Base-by-base conservation (phyloP, 2,113 vertebrate species). In the Ia io region DNA sequence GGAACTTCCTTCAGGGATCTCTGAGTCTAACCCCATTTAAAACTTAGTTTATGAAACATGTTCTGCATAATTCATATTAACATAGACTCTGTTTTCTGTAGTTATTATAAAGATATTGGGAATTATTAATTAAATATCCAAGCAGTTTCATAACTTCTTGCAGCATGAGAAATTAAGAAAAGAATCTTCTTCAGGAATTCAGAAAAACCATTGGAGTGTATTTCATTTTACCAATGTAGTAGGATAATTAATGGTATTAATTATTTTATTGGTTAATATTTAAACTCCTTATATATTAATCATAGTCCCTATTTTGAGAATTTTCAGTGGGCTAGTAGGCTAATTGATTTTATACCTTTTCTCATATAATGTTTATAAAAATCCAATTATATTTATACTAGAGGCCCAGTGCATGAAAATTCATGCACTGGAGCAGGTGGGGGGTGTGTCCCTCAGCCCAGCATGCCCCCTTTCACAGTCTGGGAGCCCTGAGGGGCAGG, bases 101-200 rank as follows among this genome's bases (percentile, higher is more conserved):
- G 92, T 95, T 91, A 79, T 92, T 96, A 95, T 10, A 89, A 32
- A 47, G 28, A 90, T 89, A 94, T 12, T 86, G 13, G 47, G 35
- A 91, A 95, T 91, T 91, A 44, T 89, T 86, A 93, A 82, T 91
- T 95, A 96, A 92, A 91, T 9, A 56, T 80, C 3, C 28, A 77
- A 77, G 47, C 80, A 9, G 6, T 84, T 96, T 92, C 3, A 90
- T 79, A 88, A 91, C 10, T 90, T 95, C 32, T 59, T 16, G 18
- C 78, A 56, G 32, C 10, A 56, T 70, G 90, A 70, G 14, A 94
- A 93, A 89, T 79, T 83, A 73, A 65, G 6, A 85, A 18, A 96
- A 78, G 23, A 51, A 11, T 22, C 2, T n/a, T 84, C n/a, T 76
- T 82, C 13, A 87, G 83, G 37, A 93, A 80, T 84, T 93, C 10